Base-by-base conservation (phyloP, 2,113 vertebrate genomes). In the Parus major region DNA sequence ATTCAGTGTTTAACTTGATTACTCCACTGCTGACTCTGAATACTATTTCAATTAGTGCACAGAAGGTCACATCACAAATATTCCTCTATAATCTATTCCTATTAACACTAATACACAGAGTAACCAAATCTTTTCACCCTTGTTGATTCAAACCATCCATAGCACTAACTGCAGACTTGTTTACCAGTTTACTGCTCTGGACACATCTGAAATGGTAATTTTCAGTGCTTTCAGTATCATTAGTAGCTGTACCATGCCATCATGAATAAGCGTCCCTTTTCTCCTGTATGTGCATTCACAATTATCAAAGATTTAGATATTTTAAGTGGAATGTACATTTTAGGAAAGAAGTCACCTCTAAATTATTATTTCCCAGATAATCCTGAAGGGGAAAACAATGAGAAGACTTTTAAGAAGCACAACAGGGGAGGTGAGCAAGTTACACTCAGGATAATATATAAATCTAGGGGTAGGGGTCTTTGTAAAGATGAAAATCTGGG, bases 31-130 rank as follows among this genome's bases (percentile, higher is more conserved):
- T 99, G 99, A 99, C 99, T 99, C 99, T 98, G 99, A 99, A 99
- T 99, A 99, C 99, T 99, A 99, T 99, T 99, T 99, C 99, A 99
- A 99, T 99, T 99, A 99, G 99, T 99, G 99, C 99, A 99, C 99
- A 99, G 99, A 99, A 99, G 99, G 99, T 99, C 99, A 99, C 99
- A 99, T 99, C 98, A 98, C 99, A 99, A 99, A 99, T 99, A 99
- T 99, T 98, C 99, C 99, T 99, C 99, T 99, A 99, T 99, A 99
- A 99, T 99, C 99, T 99, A 99, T 99, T 99, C 99, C 99, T 99
- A 99, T 99, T 99, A 99, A 99, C 98, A 99, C 99, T 99, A 99
- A 99, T 99, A 99, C 98, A 98, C 97, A 97, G 98, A 99, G 98
- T 99, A 99, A 99, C 99, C 99, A 99, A 99, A 99, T 99, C 98